phyloP scores from a whole-genome alignment of 2,113 vertebrate species.

The Pardalotus punctatus region DNA sequence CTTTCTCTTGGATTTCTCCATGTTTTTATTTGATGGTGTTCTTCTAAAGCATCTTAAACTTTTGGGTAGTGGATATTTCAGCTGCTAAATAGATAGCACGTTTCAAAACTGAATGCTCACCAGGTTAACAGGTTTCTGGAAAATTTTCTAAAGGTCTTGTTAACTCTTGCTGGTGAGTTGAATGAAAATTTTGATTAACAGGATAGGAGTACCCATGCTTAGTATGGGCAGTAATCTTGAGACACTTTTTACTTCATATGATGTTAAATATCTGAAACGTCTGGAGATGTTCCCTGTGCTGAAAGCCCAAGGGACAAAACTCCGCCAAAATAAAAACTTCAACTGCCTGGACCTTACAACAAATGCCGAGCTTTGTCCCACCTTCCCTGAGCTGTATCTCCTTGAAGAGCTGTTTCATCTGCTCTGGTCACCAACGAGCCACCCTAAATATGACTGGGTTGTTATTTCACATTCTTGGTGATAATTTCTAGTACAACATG shows the following conservation, averaged over 20 bases:
- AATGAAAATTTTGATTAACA: background rate
- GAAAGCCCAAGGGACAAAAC: background rate
- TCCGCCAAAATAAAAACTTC: background rate
- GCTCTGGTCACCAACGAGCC: background rate
- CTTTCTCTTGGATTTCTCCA: background rate
- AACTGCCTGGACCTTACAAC: background rate
- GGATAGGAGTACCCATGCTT: background rate
- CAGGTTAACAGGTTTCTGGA: background rate
- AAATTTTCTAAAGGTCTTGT: background rate
- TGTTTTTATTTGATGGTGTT: background rate
- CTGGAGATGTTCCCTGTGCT: background rate
- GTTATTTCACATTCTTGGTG: conserved; percentile 31
- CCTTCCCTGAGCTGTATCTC: background rate
- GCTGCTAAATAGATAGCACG: background rate
- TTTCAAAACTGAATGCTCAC: background rate
- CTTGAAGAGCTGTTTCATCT: background rate
- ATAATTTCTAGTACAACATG: conserved; percentile 28
- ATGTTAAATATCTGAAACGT: background rate
- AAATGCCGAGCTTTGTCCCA: background rate
- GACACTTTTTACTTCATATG: background rate
- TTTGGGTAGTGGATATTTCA: background rate
- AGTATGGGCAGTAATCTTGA: background rate
- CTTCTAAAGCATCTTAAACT: background rate
- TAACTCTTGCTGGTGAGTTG: background rate
- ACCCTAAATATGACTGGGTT: background rate